Percentiles rank a stretch among this genome's conserved stretches.
phyloP scores from a whole-genome alignment of 2,797 vertebrate species.

The Oreochromis grahami region DNA sequence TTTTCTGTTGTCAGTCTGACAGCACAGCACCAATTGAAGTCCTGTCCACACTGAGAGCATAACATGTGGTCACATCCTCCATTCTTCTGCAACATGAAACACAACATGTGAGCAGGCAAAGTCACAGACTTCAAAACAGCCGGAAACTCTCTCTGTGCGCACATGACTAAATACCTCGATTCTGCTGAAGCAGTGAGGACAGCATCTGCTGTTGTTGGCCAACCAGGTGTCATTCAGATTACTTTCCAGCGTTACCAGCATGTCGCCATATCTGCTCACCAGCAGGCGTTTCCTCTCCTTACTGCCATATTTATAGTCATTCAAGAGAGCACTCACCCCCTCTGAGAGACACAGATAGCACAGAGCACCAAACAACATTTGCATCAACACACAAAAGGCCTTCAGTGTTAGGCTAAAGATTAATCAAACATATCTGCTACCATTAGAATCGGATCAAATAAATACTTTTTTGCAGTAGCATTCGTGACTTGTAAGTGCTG shows the following conservation, averaged over 20 bases:
- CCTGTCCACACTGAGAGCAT: slow-evolving; percentile 70
- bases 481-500: neutral
- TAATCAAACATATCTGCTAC: neutral
- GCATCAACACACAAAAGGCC: neutral
- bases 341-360: slow-evolving; percentile 55
- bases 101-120: neutral
- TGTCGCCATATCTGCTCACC: slow-evolving; percentile 76
- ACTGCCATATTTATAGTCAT: slow-evolving; percentile 77
- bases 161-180: slow-evolving; percentile 74
- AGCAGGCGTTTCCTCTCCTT: slow-evolving; percentile 68
- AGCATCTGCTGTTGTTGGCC: slow-evolving; percentile 76
- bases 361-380: neutral
- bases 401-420: neutral
- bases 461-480: accelerated
- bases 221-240: slow-evolving; percentile 77
- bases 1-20: neutral
- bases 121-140: neutral
- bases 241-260: slow-evolving; percentile 60
- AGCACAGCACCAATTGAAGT: slow-evolving; percentile 83
- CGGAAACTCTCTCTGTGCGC: neutral
- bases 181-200: slow-evolving; percentile 79
- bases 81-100: slow-evolving; percentile 72
- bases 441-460: neutral
- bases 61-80: slow-evolving; percentile 83
- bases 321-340: slow-evolving; percentile 71